Evolutionary conservation across 1,140 invertebrate genomes (phyloP).

Genomic region (Piezodorus guildinii): DNA sequence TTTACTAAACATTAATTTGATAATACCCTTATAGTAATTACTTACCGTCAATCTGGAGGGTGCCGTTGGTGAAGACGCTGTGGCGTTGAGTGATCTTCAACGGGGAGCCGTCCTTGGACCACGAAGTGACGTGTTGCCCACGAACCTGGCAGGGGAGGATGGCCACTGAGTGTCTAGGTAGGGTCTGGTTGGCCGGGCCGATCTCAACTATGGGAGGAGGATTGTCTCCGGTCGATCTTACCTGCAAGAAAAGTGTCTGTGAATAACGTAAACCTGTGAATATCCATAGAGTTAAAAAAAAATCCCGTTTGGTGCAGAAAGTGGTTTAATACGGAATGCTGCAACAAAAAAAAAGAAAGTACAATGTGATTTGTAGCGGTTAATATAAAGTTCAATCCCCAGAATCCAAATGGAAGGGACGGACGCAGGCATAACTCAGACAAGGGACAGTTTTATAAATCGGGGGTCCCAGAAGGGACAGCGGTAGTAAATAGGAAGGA

Average conservation of each 20-base stretch:
- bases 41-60: slow-evolving; percentile 68
- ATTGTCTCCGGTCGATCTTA: slow-evolving; percentile 59
- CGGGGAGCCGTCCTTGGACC: slow-evolving; percentile 54
- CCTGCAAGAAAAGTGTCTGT: slow-evolving; percentile 33
- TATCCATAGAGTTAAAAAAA: too few species aligned
- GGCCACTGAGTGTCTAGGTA: slow-evolving; percentile 65
- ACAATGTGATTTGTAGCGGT: too few species aligned
- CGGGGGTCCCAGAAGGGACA: not conserved
- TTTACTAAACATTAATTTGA: too few species aligned
- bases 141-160: slow-evolving; percentile 71
- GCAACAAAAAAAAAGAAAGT: too few species aligned
- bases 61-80: slow-evolving; percentile 52
- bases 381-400: too few species aligned
- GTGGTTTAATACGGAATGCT: too few species aligned
- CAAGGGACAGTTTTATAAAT: not conserved
- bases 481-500: not conserved
- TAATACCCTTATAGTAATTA: too few species aligned
- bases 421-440: not conserved
- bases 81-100: slow-evolving; percentile 38
- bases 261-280: too few species aligned
- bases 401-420: too few species aligned
- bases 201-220: slow-evolving; percentile 76
- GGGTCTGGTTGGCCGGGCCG: slow-evolving; percentile 84
- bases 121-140: slow-evolving; percentile 56
- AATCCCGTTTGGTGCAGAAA: too few species aligned